Evolutionary conservation across 1,140 invertebrate genomes (phyloP).

Genomic region (Drosophila santomea): DNA sequence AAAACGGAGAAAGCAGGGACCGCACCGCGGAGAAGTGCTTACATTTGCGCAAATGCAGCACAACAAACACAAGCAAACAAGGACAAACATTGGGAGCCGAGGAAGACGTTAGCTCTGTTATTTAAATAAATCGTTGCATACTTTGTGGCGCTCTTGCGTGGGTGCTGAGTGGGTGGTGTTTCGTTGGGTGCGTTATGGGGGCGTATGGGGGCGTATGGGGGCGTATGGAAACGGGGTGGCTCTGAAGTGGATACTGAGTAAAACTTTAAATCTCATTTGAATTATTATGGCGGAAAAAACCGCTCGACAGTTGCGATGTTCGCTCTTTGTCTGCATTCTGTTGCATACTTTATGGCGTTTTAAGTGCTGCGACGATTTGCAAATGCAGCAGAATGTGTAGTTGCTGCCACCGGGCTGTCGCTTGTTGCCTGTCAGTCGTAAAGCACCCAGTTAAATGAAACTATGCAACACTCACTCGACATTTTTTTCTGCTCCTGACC

Average conservation of each 20-base stretch:
- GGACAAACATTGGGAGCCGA: slow-evolving; percentile 24
- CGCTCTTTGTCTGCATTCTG: slow-evolving; percentile 62
- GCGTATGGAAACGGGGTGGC: too few relatives aligned
- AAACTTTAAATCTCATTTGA: slow-evolving; percentile 81
- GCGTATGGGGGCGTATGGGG: not conserved
- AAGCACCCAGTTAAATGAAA: slow-evolving; percentile 34
- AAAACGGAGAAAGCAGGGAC: slow-evolving; percentile 10
- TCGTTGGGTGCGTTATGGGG: not conserved
- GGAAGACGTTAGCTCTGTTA: slow-evolving; percentile 69
- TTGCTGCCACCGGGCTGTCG: slow-evolving; percentile 51
- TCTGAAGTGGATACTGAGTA: slow-evolving; percentile 16
- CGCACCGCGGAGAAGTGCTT: slow-evolving; percentile 57
- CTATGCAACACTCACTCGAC: slow-evolving; percentile 36
- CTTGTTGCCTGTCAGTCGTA: slow-evolving; percentile 49
- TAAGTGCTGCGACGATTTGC: slow-evolving; percentile 64
- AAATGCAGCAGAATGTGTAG: slow-evolving; percentile 56
- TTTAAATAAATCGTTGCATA: slow-evolving; percentile 82
- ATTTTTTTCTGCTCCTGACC: slow-evolving; percentile 46
- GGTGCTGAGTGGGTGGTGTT: not conserved
- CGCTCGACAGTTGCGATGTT: slow-evolving; percentile 61
- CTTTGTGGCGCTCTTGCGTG: slow-evolving; percentile 58
- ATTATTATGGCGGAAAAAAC: slow-evolving; percentile 72
- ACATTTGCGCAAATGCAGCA: slow-evolving; percentile 65
- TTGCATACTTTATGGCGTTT: slow-evolving; percentile 75
- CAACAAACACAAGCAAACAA: slow-evolving; percentile 34